Evolutionary conservation across 2,113 vertebrate species (phyloP).

Genomic region (Fregata magnificens): DNA sequence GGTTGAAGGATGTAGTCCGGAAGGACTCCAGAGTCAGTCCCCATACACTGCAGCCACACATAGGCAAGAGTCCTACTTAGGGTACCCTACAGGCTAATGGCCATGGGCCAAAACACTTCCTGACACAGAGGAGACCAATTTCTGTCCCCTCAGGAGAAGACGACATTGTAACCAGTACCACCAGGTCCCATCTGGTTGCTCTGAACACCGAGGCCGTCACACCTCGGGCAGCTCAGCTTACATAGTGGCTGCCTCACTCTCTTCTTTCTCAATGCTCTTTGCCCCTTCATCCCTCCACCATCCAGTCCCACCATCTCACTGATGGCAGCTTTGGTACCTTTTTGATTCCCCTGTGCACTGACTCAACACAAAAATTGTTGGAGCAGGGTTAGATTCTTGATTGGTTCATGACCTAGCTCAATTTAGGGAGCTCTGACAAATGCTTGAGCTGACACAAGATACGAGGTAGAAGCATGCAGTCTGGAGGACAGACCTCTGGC

Average conservation of each 20-base stretch:
- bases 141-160: neutral
- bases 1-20: neutral
- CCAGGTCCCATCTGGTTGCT: too few relatives aligned
- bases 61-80: neutral
- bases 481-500: neutral
- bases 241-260: neutral
- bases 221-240: neutral
- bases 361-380: neutral
- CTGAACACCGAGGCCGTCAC: neutral
- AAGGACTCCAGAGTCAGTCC: neutral
- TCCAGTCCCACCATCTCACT: neutral
- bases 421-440: neutral
- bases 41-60: neutral
- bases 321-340: neutral
- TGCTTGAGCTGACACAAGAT: neutral
- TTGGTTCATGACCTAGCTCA: neutral
- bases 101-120: neutral
- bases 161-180: neutral
- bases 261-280: neutral
- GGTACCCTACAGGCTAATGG: neutral
- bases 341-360: neutral
- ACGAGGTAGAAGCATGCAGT: neutral
- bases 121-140: neutral
- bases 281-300: neutral
- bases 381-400: neutral